Evolutionary conservation across 2,113 vertebrate genomes (phyloP), one percentile per base, ranked within the genome.

Genomic region (Rhombomys opimus): DNA sequence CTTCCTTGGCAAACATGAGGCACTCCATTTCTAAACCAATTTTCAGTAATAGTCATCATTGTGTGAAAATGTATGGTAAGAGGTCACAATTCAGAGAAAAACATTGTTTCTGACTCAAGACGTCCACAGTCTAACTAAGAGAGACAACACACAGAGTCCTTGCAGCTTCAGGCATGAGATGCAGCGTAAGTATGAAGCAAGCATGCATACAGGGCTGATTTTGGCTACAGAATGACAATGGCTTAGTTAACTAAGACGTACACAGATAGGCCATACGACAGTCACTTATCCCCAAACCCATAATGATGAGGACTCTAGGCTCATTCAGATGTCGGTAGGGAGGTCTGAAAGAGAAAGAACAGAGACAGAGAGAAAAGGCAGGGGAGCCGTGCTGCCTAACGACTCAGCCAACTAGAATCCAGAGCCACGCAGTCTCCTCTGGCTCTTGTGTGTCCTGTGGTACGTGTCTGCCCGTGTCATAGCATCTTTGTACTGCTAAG

Each of bases 161-260:
- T n/a, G 27, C 2, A 89, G 54, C 81, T 61, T 89, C 27, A 67
- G 41, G 59, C 46, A 30, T 54, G 32, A 17, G 38, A 65, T 46
- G 46, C 25, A 65, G n/a, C 67, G 0, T 30, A 78, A 54, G 77
- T 4, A 35, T 57, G 52, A 80, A 57, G 52, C 25, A 35, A 30
- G 4, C 50, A 35, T 2, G 2, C 32, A 80, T 10, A 35, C 2
- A 57, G 32, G 52, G 38, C 75, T 15, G 25, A 4, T 13, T 52
- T 2, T 77, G 75, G 46, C 46, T 77, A 46, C 6, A 50, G 41
- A 25, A 23, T 25, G 73, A 76, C 46, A 41, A 50, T 46, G 50
- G 25, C 25, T 81, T 38, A 70, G 82, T 90, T 90, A 78, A 87
- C 61, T 78, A 27, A 84, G 61, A 92, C 27, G 82, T 70, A 23